Conservation (phyloP, 2,797 vertebrate genomes). For the Amniataba percoides region DNA sequence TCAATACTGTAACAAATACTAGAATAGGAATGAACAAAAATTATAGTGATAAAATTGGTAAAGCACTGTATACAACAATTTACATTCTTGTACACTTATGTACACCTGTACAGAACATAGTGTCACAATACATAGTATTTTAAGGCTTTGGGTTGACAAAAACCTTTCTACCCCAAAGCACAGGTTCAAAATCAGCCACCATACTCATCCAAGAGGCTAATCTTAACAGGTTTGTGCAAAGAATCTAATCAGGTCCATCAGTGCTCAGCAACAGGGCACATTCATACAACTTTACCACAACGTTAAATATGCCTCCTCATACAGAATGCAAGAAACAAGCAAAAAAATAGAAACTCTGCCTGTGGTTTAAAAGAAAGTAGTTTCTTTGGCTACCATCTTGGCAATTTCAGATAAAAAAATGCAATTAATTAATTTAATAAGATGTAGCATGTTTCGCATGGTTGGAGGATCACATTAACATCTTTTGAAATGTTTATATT, state of each 20-base stretch:
- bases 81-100: slow-evolving; percentile 88
- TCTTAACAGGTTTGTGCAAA: slow-evolving; percentile 86
- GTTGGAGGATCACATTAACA: slow-evolving; percentile 31
- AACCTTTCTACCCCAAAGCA: slow-evolving; percentile 77
- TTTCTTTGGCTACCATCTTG: slow-evolving; percentile 55
- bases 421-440: slow-evolving; percentile 52
- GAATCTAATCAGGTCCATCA: slow-evolving; percentile 85
- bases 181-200: slow-evolving; percentile 80
- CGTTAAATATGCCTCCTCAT: slow-evolving; percentile 68
- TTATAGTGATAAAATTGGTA: slow-evolving; percentile 77
- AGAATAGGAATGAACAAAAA: slow-evolving; percentile 81
- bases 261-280: slow-evolving; percentile 82
- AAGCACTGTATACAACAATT: slow-evolving; percentile 84
- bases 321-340: slow-evolving; percentile 55
- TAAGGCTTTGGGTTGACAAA: slow-evolving; percentile 85
- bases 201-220: slow-evolving; percentile 76
- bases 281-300: slow-evolving; percentile 81
- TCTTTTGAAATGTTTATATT: slow-evolving; percentile 55
- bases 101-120: slow-evolving; percentile 86
- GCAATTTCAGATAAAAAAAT: slow-evolving; percentile 40
- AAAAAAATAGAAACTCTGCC: slow-evolving; percentile 62
- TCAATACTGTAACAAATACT: slow-evolving; percentile 88
- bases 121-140: slow-evolving; percentile 90
- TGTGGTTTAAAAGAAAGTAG: slow-evolving; percentile 51
- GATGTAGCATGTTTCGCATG: slow-evolving; percentile 46